Evolutionary conservation across 2,888 invertebrate genomes (phyloP), one percentile per base, ranked within the genome.

Genomic region (Philonicus albiceps): DNA sequence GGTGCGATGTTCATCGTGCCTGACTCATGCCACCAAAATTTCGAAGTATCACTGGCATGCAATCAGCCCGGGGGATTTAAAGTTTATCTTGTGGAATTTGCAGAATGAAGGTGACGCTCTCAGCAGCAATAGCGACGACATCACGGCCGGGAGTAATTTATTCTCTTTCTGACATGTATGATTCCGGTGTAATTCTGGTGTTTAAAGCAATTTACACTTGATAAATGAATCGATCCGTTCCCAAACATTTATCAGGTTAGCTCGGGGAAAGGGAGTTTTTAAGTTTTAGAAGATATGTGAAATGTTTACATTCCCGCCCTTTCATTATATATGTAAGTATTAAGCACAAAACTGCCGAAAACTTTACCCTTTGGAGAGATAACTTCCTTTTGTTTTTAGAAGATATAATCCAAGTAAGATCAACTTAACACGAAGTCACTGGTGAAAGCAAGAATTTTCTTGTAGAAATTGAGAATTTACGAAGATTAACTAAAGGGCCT

Each of bases 1-100:
- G 83, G 49, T 8, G 34, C 64, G 30, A 40, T 53, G 19, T 64
- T 64, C 11, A 3, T 22, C 64, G n/a, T n/a, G 64, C 22, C 27
- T 55, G 37, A 75, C 75, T 37, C 37, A 75, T 37, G 37, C 22
- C 49, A 3, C 55, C 55, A 11, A 37, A 37, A 7, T 37, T n/a
- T 37, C 3, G 64, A 22, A 53, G 53, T 27, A 80, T 80, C 30
- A 34, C 76, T 31, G 83, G 40, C 19, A 83, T 83, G 83, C 72
- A 83, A 83, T 83, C 83, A 83, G 27, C 64, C 80, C 64, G 64
- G 22, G 64, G 83, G 83, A 83, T 83, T 83, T 83, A 83, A 72
- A 83, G 83, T 83, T 83, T 83, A 83, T 83, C 83, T 83, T 22
- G 30, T 43, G 83, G 83, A 55, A 83, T 83, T 83, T 40, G 83